These are phyloP conservation scores for Chelonus insularis DNA, from an alignment of 1,140 invertebrate species.

Conservation along the genomic window DNA sequence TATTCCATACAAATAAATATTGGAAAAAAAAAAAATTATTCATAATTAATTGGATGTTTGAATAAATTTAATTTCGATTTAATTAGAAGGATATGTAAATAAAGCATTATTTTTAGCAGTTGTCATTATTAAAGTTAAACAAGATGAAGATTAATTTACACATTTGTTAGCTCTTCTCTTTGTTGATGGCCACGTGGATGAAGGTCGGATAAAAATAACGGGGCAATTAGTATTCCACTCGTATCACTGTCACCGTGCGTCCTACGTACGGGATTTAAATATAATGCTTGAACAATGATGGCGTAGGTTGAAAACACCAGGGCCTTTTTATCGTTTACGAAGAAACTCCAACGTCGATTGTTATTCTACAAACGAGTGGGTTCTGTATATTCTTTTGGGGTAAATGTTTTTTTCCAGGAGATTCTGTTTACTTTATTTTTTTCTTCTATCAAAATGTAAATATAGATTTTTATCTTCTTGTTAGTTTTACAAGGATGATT, in stretches of 20 bases:
- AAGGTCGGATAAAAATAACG: conserved; percentile 17
- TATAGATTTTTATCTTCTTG: too few species aligned
- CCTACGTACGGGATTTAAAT: conserved; percentile 46
- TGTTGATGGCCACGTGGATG: neutral
- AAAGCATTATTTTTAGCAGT: too few species aligned
- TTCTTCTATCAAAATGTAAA: too few species aligned
- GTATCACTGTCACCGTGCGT: conserved; percentile 30
- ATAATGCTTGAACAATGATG: conserved; percentile 43
- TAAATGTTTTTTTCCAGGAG: neutral
- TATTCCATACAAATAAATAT: too few species aligned
- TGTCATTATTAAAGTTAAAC: too few species aligned
- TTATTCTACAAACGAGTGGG: conserved; percentile 11
- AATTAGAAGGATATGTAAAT: too few species aligned
- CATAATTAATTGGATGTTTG: too few species aligned
- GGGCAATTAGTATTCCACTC: conserved; percentile 39
- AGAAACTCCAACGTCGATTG: conserved; percentile 21
- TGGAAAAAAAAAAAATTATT: too few species aligned
- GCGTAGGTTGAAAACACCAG: conserved; percentile 35
- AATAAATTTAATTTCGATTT: too few species aligned
- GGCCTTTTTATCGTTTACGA: conserved; percentile 31
- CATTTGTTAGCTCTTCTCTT: neutral
- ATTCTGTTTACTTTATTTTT: neutral
- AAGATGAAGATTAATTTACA: too few species aligned
- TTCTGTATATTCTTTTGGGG: neutral
- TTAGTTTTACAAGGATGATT: too few species aligned